A percentile compares a stretch with the other conserved stretches of the same genome.
phyloP scores from a whole-genome alignment of 2,797 vertebrate genomes.

The Sarcoramphus papa region DNA sequence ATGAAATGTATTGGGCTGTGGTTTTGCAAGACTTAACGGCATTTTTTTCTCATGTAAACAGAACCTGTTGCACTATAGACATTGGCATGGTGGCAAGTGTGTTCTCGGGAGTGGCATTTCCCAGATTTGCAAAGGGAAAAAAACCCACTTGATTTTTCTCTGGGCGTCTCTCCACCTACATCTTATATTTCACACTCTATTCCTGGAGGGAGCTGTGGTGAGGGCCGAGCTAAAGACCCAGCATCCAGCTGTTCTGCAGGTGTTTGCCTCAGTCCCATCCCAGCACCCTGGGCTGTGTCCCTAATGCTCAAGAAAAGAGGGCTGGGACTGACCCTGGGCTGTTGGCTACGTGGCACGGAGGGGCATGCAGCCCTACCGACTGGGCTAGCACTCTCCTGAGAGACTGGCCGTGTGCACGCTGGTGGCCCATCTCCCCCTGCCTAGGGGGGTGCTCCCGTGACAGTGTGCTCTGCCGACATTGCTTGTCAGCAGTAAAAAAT shows the following conservation, averaged over 20 bases:
- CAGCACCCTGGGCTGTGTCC: neutral
- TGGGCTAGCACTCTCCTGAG: neutral
- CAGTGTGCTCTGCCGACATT: rapidly evolving
- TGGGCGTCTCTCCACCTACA: neutral
- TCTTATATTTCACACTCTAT: neutral
- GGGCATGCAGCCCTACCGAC: neutral
- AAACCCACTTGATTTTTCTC: neutral
- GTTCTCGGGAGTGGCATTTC: neutral
- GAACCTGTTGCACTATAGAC: neutral
- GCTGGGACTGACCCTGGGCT: neutral
- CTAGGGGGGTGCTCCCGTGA: neutral
- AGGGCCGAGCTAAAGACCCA: neutral
- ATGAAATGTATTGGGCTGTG: neutral
- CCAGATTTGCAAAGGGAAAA: neutral
- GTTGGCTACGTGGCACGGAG: rapidly evolving
- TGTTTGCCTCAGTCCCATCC: neutral
- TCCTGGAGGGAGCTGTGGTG: neutral
- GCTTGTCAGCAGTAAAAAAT: neutral
- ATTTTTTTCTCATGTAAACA: neutral
- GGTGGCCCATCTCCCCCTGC: neutral
- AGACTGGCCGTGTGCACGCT: neutral
- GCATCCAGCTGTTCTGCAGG: neutral
- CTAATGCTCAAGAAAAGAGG: neutral
- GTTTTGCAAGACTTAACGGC: neutral
- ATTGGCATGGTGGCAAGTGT: neutral